Evolutionary conservation across 2,113 vertebrate genomes (phyloP).

Genomic region (Larimichthys polyactis): DNA sequence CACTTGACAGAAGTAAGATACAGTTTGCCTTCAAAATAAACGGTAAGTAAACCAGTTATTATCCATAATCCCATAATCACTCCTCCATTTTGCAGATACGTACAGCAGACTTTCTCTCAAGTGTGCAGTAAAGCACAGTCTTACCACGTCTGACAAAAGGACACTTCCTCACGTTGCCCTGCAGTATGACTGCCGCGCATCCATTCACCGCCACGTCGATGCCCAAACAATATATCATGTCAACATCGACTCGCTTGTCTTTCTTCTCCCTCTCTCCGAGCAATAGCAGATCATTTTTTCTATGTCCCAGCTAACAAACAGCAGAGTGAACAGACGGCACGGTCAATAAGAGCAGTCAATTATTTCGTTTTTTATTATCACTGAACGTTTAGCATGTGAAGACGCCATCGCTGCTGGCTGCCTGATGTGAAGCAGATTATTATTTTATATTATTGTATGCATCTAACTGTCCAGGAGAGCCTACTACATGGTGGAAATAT

Average conservation of each 20-base stretch:
- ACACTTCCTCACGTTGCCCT: conserved; percentile 9
- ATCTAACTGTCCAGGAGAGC: no score
- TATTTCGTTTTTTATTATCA: conserved; percentile 5
- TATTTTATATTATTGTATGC: no score
- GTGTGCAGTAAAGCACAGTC: background rate
- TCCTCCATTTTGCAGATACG: background rate
- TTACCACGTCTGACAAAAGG: background rate
- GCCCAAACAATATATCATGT: conserved; percentile 37
- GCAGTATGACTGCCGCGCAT: conserved; percentile 8
- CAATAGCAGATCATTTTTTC: conserved; percentile 26
- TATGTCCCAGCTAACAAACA: conserved; percentile 34
- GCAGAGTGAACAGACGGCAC: conserved; percentile 25
- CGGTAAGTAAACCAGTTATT: background rate
- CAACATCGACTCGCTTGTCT: conserved; percentile 26
- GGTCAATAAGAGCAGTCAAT: conserved; percentile 39
- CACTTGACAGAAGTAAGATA: background rate
- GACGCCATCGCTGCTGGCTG: background rate
- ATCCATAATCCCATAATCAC: background rate
- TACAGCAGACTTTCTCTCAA: background rate
- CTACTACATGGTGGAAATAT: background rate
- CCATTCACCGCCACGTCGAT: conserved; percentile 7
- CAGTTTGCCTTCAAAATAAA: background rate
- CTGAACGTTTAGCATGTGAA: background rate
- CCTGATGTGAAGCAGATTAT: no score
- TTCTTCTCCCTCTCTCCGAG: conserved; percentile 11